phyloP scores from a whole-genome alignment of 2,888 invertebrate genomes.

The Malacosoma neustria region DNA sequence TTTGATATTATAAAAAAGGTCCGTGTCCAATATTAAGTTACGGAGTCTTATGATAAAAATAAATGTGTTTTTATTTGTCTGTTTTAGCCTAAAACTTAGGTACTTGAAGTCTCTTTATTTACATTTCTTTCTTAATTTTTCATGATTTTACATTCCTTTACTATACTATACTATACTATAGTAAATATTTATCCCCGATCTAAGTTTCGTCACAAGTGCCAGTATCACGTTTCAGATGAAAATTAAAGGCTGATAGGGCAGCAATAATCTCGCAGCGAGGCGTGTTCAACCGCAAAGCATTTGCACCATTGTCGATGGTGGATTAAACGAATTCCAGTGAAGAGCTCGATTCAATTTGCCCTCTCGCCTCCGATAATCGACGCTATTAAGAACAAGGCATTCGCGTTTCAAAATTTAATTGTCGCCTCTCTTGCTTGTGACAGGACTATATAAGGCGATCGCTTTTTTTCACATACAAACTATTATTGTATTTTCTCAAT shows the following conservation, averaged over 20 bases:
- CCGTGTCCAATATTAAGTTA: too few species aligned
- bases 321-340: not conserved
- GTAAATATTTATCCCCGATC: too few species aligned
- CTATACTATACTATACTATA: too few species aligned
- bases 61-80: too few species aligned
- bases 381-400: conserved; percentile 20
- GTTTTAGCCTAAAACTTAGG: too few species aligned
- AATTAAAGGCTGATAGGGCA: not conserved
- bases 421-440: not conserved
- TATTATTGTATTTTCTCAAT: too few species aligned
- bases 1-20: too few species aligned
- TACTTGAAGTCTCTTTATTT: too few species aligned
- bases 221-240: not conserved
- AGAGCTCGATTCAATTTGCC: conserved; percentile 1
- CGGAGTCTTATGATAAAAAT: too few species aligned
- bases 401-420: conserved; percentile 3
- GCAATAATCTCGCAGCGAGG: not conserved
- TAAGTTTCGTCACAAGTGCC: not conserved
- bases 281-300: not conserved
- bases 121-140: too few species aligned
- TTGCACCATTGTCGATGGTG: not conserved
- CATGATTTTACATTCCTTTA: too few species aligned
- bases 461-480: too few species aligned
- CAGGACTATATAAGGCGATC: not conserved
- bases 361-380: conserved; percentile 13